Evolutionary conservation across 2,797 vertebrate species (phyloP).

Genomic region (Champsocephalus gunnari): DNA sequence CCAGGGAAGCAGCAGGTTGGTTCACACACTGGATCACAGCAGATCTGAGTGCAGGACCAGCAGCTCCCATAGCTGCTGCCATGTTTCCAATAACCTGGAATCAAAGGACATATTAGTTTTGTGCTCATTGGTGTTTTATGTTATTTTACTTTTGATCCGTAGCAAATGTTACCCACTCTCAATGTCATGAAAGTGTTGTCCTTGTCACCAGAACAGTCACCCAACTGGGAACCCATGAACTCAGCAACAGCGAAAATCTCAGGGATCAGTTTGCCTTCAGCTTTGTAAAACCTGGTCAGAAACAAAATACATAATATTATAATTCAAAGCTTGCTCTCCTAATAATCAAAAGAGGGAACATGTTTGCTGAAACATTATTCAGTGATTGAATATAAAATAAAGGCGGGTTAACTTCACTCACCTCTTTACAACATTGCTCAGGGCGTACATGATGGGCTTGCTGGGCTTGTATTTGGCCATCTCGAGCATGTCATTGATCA

Average conservation of each 20-base stretch:
- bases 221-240: conserved; percentile 87
- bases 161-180: conserved; percentile 83
- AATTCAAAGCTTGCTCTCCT: neutral
- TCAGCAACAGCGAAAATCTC: conserved; percentile 87
- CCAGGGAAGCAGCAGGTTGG: conserved; percentile 80
- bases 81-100: conserved; percentile 95
- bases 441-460: conserved; percentile 91
- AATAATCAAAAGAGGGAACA: neutral
- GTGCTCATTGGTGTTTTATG: neutral
- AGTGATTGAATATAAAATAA: neutral
- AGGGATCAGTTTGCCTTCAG: conserved; percentile 77
- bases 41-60: conserved; percentile 85
- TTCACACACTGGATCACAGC: conserved; percentile 88
- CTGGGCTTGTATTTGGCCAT: conserved; percentile 89
- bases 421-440: conserved; percentile 92
- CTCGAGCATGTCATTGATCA: conserved; percentile 89
- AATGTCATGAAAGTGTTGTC: conserved; percentile 90
- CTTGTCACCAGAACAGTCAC: conserved; percentile 87
- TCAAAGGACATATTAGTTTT: neutral
- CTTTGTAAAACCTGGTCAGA: conserved; percentile 84
- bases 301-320: neutral
- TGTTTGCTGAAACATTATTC: neutral
- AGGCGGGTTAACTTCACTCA: conserved; percentile 63
- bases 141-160: neutral
- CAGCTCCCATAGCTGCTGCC: conserved; percentile 87